Evolutionary conservation across 2,888 invertebrate species (phyloP).

Genomic region (Halocaridina rubra): DNA sequence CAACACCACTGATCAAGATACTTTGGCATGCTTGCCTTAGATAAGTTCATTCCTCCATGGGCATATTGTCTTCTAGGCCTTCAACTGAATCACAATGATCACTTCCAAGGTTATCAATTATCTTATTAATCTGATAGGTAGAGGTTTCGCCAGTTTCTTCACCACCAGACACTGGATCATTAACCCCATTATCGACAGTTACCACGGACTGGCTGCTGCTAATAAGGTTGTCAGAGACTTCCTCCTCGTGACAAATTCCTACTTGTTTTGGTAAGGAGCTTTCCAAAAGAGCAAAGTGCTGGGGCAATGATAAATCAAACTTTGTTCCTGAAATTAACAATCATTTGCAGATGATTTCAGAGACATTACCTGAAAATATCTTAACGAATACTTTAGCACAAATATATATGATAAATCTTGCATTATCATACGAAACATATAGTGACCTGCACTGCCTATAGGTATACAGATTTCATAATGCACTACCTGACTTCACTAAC

Average conservation of each 20-base stretch:
- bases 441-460: not conserved
- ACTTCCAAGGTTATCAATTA: conserved; percentile 27
- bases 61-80: conserved; percentile 22
- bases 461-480: not conserved
- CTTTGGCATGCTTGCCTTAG: not conserved
- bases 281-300: conserved; percentile 38
- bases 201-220: conserved; percentile 1
- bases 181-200: not conserved
- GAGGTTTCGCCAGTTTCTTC: not conserved
- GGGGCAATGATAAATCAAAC: conserved; percentile 41
- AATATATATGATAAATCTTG: not conserved
- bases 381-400: not conserved
- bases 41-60: conserved; percentile 13
- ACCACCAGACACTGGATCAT: not conserved
- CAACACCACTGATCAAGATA: not conserved
- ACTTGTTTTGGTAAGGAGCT: conserved; percentile 10
- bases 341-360: not conserved
- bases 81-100: too few species aligned
- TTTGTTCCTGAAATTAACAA: conserved; percentile 33
- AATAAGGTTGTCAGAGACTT: conserved; percentile 17
- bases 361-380: not conserved
- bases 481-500: too few species aligned
- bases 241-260: conserved; percentile 7
- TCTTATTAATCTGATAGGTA: conserved; percentile 32
- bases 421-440: too few species aligned